A percentile compares a stretch with the other conserved stretches of the same genome.
Conservation (phyloP, 2,113 vertebrate species). For the Mobula hypostoma region DNA sequence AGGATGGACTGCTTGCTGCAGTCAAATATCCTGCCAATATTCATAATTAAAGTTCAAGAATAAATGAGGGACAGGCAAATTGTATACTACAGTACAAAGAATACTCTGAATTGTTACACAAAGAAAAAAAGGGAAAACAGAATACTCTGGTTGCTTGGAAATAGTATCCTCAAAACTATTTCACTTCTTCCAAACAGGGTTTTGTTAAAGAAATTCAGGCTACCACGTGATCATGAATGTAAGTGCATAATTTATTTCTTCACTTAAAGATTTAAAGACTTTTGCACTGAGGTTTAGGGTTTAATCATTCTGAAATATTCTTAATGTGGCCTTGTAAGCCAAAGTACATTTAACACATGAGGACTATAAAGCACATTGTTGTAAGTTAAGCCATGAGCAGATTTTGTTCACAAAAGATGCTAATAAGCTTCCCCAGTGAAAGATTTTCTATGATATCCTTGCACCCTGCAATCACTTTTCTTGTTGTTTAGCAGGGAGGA, state of each 20-base stretch:
- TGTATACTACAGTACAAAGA: background rate
- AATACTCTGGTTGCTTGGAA: background rate
- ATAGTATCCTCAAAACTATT: background rate
- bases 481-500: background rate
- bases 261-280: background rate
- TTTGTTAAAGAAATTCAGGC: constrained; percentile 62
- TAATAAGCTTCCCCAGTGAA: background rate
- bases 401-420: background rate
- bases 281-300: background rate
- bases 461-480: background rate
- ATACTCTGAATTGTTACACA: background rate
- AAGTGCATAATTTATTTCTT: constrained; percentile 45
- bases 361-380: background rate
- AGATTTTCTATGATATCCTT: background rate
- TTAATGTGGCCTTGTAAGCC: background rate
- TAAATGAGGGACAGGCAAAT: background rate
- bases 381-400: background rate
- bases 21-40: background rate
- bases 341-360: background rate
- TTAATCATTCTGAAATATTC: background rate
- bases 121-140: background rate
- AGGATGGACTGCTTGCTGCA: background rate
- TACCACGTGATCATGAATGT: constrained; percentile 67
- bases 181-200: constrained; percentile 53
- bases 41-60: background rate